Evolutionary conservation across 2,113 vertebrate genomes (phyloP).

Genomic region (Clarias batrachus): DNA sequence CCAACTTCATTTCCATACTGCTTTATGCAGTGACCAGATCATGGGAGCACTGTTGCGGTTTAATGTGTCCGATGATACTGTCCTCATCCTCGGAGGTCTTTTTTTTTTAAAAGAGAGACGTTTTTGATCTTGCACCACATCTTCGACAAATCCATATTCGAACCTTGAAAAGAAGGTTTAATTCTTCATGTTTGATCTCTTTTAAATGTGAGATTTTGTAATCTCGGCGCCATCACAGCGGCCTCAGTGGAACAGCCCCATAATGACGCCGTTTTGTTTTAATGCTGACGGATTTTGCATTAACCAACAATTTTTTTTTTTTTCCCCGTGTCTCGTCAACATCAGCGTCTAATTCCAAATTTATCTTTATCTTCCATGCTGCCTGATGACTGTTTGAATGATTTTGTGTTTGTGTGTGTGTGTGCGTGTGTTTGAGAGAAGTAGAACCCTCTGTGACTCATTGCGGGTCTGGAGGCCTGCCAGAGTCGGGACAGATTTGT

Average conservation of each 20-base stretch:
- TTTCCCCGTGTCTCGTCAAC: neutral
- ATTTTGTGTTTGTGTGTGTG: neutral
- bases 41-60: conserved; percentile 3
- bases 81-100: neutral
- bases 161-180: neutral
- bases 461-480: conserved; percentile 43
- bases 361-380: neutral
- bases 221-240: neutral
- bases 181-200: neutral
- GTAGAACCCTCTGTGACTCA: conserved; percentile 18
- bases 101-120: neutral
- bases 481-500: conserved; percentile 51
- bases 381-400: conserved; percentile 7
- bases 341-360: neutral
- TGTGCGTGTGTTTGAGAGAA: neutral
- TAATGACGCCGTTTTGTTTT: neutral
- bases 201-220: neutral
- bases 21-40: conserved; percentile 39
- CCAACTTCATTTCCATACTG: conserved; percentile 46
- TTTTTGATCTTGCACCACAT: neutral
- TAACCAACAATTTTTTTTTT: neutral
- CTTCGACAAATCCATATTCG: neutral
- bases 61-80: conserved; percentile 4
- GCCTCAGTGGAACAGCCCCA: neutral
- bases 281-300: neutral